Evolutionary conservation across 2,888 invertebrate species (phyloP).

Genomic region (Argyresthia goedartella): DNA sequence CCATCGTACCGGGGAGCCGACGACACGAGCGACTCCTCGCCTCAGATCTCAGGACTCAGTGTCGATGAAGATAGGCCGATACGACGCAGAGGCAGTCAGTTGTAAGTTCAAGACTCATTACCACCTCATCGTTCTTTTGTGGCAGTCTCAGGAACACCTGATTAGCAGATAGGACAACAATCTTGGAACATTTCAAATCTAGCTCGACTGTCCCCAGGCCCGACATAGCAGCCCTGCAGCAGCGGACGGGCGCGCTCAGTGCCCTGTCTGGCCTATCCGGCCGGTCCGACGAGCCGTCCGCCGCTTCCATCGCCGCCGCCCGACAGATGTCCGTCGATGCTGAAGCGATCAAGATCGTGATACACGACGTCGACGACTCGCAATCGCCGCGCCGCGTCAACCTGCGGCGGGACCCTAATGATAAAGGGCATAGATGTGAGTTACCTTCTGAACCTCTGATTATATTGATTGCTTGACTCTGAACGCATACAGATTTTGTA

Average conservation of each 20-base stretch:
- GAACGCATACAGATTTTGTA: too few relatives aligned
- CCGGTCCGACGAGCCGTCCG: conserved; percentile 40
- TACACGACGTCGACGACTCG: conserved; percentile 90
- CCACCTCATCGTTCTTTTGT: too few relatives aligned
- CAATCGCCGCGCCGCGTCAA: conserved; percentile 79
- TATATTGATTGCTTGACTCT: too few relatives aligned
- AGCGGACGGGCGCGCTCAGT: conserved; percentile 68
- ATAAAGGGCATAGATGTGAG: conserved; percentile 88
- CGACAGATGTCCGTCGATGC: conserved; percentile 91
- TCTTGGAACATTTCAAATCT: too few relatives aligned
- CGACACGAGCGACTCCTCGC: conserved; percentile 68
- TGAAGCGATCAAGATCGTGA: conserved; percentile 92
- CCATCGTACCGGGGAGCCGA: conserved; percentile 75
- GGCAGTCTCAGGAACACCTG: too few relatives aligned
- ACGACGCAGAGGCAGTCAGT: conserved; percentile 83
- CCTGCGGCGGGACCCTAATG: conserved; percentile 82
- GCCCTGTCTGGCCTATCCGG: conserved; percentile 56
- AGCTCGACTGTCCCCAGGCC: conserved; percentile 62
- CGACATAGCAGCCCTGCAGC: conserved; percentile 78
- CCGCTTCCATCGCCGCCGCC: conserved; percentile 74
- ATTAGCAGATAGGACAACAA: too few relatives aligned
- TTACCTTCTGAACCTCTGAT: too few relatives aligned
- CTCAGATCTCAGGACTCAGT: conserved; percentile 69
- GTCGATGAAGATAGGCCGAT: conserved; percentile 82
- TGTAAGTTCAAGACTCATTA: conserved; percentile 71